A percentile compares a stretch with the other conserved stretches of the same genome.
Conservation (phyloP, 2,113 vertebrate genomes). For the Oncorhynchus kisutch region DNA sequence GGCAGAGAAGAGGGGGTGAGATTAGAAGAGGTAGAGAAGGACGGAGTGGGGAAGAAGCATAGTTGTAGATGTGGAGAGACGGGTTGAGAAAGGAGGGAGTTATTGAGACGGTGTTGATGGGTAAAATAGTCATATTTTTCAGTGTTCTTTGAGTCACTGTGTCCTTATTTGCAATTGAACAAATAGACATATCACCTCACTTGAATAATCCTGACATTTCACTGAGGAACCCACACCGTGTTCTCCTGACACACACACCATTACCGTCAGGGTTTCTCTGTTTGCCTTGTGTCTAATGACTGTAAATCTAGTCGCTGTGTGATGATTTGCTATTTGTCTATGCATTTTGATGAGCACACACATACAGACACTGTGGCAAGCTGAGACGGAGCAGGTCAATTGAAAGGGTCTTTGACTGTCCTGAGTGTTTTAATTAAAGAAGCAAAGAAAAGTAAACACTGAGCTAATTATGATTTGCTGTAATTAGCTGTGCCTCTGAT, state of each 20-base stretch:
- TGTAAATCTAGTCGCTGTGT: slow-evolving; percentile 57
- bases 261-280: slow-evolving; percentile 17
- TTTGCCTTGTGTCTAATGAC: slow-evolving; percentile 49
- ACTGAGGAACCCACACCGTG: neutral
- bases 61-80: too few relatives aligned
- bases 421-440: slow-evolving; percentile 73
- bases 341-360: slow-evolving; percentile 34
- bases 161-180: too few relatives aligned
- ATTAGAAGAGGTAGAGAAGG: neutral
- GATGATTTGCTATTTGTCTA: slow-evolving; percentile 28
- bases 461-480: slow-evolving; percentile 72
- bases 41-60: too few relatives aligned
- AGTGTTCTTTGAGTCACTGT: too few relatives aligned
- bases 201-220: too few relatives aligned
- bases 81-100: too few relatives aligned
- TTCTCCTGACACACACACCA: neutral
- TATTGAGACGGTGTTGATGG: too few relatives aligned
- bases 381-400: slow-evolving; percentile 65
- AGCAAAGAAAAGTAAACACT: slow-evolving; percentile 72
- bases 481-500: slow-evolving; percentile 76
- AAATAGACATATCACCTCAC: too few relatives aligned
- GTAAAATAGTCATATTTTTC: too few relatives aligned
- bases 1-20: too few relatives aligned
- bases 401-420: slow-evolving; percentile 64
- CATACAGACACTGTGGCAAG: slow-evolving; percentile 18